A percentile compares a stretch with the other conserved stretches of the same genome.
Evolutionary conservation across 2,797 vertebrate genomes (phyloP).

Genomic region (Hylomyscus alleni): DNA sequence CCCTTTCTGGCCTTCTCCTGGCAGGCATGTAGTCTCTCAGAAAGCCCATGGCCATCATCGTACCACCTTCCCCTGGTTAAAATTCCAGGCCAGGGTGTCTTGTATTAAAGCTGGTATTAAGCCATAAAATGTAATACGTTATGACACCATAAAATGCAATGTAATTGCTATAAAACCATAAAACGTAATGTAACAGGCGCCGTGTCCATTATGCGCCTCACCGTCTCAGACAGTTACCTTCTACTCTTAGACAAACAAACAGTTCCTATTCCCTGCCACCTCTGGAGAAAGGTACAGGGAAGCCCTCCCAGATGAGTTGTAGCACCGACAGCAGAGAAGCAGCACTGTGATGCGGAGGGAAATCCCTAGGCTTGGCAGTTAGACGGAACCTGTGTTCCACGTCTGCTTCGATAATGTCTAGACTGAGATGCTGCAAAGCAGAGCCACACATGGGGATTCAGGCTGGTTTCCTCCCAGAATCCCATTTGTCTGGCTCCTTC

Average conservation of each 20-base stretch:
- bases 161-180: conserved; percentile 85
- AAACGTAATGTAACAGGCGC: conserved; percentile 78
- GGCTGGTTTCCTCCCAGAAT: not conserved
- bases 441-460: not conserved
- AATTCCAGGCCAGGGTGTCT: conserved; percentile 56
- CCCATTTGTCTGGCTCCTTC: not conserved
- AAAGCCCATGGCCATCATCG: not conserved
- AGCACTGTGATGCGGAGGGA: not conserved
- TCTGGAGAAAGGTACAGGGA: conserved; percentile 17
- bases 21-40: not conserved
- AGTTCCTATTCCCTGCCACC: conserved; percentile 2
- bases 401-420: not conserved
- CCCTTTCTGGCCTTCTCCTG: not conserved
- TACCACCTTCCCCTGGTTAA: conserved; percentile 72
- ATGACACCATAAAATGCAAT: conserved; percentile 81
- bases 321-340: not conserved
- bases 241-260: conserved; percentile 72
- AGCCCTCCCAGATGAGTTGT: not conserved
- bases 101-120: conserved; percentile 77
- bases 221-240: conserved; percentile 60
- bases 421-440: not conserved
- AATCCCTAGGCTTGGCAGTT: not conserved
- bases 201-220: conserved; percentile 60
- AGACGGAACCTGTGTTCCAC: not conserved
- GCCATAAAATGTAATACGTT: conserved; percentile 82